Percentiles rank a stretch among this genome's conserved stretches.
These are phyloP conservation scores for Digitonthophagus gazella DNA, from an alignment of 2,888 invertebrate genomes.

Conservation along the genomic window DNA sequence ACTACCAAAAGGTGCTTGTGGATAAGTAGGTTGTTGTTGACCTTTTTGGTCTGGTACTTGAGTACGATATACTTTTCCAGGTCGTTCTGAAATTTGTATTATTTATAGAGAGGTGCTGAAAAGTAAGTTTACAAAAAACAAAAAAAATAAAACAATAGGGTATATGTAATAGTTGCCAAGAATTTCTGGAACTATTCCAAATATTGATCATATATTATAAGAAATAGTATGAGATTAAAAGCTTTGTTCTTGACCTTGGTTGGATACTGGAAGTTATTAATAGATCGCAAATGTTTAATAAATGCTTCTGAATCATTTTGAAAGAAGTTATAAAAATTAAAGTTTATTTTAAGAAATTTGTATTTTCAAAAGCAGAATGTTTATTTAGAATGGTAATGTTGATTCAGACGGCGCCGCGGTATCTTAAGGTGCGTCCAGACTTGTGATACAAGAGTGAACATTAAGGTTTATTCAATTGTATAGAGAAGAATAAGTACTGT, in stretches of 20 bases:
- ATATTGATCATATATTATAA: not conserved
- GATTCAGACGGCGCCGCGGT: no score
- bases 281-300: no score
- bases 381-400: no score
- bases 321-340: no score
- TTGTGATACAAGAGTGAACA: no score
- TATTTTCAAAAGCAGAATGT: no score
- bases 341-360: no score
- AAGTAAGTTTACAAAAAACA: not conserved
- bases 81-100: conserved; percentile 52
- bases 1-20: conserved; percentile 19
- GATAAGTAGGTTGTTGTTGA: conserved; percentile 21
- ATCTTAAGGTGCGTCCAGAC: no score
- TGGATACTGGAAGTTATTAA: no score
- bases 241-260: not conserved
- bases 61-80: conserved; percentile 53
- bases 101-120: not conserved
- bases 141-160: not conserved
- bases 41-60: conserved; percentile 44
- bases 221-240: not conserved
- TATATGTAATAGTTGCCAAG: not conserved
- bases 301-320: no score
- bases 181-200: not conserved
- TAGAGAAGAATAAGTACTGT: no score
- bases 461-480: no score